phyloP scores from a whole-genome alignment of 2,888 invertebrate genomes.

The Meta bourneti region DNA sequence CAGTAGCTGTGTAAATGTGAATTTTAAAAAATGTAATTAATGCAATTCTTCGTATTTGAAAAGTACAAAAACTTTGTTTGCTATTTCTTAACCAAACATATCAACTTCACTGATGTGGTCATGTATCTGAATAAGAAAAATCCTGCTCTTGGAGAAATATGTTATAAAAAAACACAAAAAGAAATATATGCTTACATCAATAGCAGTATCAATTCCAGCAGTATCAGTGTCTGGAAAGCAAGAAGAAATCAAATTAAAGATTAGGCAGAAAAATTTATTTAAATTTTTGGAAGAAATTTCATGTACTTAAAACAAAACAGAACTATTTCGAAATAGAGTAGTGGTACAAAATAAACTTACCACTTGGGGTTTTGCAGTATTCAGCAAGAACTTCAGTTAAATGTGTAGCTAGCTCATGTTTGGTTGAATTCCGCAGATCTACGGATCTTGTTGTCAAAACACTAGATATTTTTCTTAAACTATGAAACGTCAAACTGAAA shows the following conservation, averaged over 20 bases:
- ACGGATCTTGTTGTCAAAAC: slow-evolving; percentile 73
- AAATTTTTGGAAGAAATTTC: neutral
- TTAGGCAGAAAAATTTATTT: neutral
- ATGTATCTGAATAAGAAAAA: too few relatives aligned
- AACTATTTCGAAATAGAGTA: neutral
- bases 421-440: slow-evolving; percentile 72
- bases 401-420: slow-evolving; percentile 73
- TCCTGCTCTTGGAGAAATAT: too few relatives aligned
- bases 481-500: slow-evolving; percentile 71
- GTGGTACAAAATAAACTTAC: neutral
- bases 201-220: neutral
- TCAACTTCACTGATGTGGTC: too few relatives aligned
- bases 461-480: slow-evolving; percentile 75
- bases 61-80: too few relatives aligned
- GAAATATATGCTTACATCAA: neutral
- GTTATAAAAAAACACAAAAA: neutral
- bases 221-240: neutral
- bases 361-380: slow-evolving; percentile 54
- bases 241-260: neutral
- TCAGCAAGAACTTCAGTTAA: slow-evolving; percentile 71
- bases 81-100: too few relatives aligned
- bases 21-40: too few relatives aligned
- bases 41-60: too few relatives aligned
- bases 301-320: neutral
- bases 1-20: too few relatives aligned